These are phyloP conservation scores for Philopedon plagiatum DNA, from an alignment of 2,888 invertebrate genomes.

Conservation along the genomic window DNA sequence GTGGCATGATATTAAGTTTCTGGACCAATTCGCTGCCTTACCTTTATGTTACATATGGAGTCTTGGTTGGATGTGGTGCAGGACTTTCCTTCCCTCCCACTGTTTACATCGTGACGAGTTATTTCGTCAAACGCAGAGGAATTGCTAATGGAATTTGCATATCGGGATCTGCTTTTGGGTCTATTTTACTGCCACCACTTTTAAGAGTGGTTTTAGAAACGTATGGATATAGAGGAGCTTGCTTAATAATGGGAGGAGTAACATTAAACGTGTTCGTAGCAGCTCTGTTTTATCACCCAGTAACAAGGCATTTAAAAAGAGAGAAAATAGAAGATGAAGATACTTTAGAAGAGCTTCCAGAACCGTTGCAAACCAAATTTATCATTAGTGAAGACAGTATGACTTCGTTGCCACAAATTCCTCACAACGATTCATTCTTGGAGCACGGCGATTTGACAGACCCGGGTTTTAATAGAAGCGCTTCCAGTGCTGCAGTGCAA, in stretches of 20 bases:
- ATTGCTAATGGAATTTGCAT: slow-evolving; percentile 91
- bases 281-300: slow-evolving; percentile 87
- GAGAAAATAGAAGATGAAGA: slow-evolving; percentile 67
- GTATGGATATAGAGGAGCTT: slow-evolving; percentile 86
- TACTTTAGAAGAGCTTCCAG: slow-evolving; percentile 64
- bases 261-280: slow-evolving; percentile 89
- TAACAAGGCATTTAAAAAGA: slow-evolving; percentile 84
- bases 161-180: slow-evolving; percentile 89
- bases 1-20: slow-evolving; percentile 87
- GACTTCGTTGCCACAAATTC: slow-evolving; percentile 62
- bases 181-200: slow-evolving; percentile 87
- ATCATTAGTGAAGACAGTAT: slow-evolving; percentile 66
- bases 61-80: slow-evolving; percentile 86
- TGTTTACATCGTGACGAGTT: slow-evolving; percentile 90
- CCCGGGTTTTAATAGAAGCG: slow-evolving; percentile 76
- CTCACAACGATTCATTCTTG: slow-evolving; percentile 64
- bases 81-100: slow-evolving; percentile 91
- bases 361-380: slow-evolving; percentile 65
- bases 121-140: slow-evolving; percentile 84
- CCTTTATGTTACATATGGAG: slow-evolving; percentile 87
- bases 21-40: slow-evolving; percentile 85
- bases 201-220: slow-evolving; percentile 79
- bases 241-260: slow-evolving; percentile 85
- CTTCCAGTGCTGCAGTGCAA: slow-evolving; percentile 80
- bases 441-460: slow-evolving; percentile 63